These are phyloP conservation scores for Drosophila paranaensis DNA, from an alignment of 2,888 invertebrate genomes.

Conservation along the genomic window DNA sequence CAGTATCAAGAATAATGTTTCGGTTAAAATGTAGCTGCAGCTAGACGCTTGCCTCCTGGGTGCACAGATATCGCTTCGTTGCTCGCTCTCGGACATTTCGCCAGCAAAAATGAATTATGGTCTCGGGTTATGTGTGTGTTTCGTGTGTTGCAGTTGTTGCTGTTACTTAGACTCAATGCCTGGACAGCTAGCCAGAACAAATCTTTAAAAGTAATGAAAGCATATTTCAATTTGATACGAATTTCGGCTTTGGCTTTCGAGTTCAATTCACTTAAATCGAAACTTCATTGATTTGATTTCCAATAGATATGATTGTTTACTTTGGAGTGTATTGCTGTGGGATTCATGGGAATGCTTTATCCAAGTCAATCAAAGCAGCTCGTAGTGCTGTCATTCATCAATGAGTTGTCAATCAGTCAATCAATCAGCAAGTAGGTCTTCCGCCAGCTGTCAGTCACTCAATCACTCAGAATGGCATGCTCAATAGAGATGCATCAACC, in stretches of 20 bases:
- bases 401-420: neutral
- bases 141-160: constrained; percentile 30
- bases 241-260: neutral
- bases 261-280: neutral
- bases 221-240: neutral
- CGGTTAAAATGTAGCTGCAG: constrained; percentile 47
- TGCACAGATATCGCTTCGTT: constrained; percentile 47
- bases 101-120: constrained; percentile 45
- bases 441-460: neutral
- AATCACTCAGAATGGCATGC: neutral
- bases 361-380: neutral
- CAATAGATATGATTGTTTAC: neutral
- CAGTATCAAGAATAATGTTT: constrained; percentile 50
- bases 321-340: neutral
- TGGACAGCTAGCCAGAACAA: neutral
- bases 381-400: neutral
- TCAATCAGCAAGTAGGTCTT: neutral
- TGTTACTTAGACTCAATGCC: constrained; percentile 14
- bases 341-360: neutral
- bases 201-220: constrained; percentile 20
- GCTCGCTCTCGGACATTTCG: constrained; percentile 21
- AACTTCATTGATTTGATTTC: neutral
- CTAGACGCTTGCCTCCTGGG: constrained; percentile 41
- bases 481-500: neutral
- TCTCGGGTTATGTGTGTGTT: constrained; percentile 1